These are phyloP conservation scores for Scrobipalpa atriplicella DNA, from an alignment of 2,888 invertebrate genomes.

Conservation along the genomic window DNA sequence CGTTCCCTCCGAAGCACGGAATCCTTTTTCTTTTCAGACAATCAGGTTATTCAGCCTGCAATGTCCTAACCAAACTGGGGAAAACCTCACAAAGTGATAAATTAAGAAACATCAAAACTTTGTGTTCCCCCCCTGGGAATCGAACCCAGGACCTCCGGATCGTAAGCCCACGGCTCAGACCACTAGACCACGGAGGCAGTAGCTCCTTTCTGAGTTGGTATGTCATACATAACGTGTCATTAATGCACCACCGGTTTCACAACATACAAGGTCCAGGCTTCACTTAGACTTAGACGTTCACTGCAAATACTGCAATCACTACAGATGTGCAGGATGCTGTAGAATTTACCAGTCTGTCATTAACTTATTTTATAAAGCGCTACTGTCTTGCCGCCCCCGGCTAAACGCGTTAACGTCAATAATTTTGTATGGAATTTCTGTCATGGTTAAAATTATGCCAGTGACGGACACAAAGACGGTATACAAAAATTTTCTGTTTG, in stretches of 20 bases:
- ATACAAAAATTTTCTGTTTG: no score
- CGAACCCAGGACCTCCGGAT: no score
- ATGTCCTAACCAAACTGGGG: no score
- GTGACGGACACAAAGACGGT: no score
- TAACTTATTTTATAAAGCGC: not conserved
- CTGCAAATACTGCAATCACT: not conserved
- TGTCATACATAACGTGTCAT: slow-evolving; percentile 2
- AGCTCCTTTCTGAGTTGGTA: not conserved
- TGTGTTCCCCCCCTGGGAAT: no score
- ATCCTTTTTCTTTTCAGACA: no score
- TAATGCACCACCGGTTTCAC: slow-evolving; percentile 9
- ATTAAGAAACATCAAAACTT: no score
- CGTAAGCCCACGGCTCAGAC: no score
- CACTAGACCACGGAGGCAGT: no score
- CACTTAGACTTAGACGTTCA: not conserved
- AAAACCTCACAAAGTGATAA: no score
- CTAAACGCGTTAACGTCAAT: not conserved
- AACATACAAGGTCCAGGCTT: not conserved
- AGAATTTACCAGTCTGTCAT: not conserved
- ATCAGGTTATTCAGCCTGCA: no score
- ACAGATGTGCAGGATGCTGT: not conserved
- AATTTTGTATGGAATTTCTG: not conserved
- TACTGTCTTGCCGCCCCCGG: not conserved
- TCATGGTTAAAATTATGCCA: not conserved
- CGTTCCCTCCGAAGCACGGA: no score